These are phyloP conservation scores for Psilanteris sp. DNA, from an alignment of 1,140 invertebrate species.

Conservation along the genomic window DNA sequence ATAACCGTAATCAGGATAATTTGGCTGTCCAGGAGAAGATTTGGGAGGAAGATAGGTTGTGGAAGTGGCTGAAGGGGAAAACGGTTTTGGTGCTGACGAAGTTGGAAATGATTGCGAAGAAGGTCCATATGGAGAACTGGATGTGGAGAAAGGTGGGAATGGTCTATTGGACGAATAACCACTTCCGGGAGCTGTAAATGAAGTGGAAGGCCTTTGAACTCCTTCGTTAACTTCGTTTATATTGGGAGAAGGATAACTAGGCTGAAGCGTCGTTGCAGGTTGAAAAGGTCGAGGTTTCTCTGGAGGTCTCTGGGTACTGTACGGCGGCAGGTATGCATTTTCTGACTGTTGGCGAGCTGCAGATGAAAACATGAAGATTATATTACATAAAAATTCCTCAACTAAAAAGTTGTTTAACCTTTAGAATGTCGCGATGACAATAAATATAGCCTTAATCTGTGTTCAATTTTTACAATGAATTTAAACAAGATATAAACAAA, in stretches of 20 bases:
- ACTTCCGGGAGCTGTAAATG: constrained; percentile 55
- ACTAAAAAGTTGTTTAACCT: too few relatives aligned
- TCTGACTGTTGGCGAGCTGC: constrained; percentile 83
- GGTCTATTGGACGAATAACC: constrained; percentile 65
- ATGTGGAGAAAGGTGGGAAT: constrained; percentile 58
- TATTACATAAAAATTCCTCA: too few relatives aligned
- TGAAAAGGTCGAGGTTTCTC: constrained; percentile 85
- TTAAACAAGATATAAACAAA: too few relatives aligned
- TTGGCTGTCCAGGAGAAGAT: constrained; percentile 9
- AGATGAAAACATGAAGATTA: too few relatives aligned
- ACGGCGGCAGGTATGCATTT: constrained; percentile 81
- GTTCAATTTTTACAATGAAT: too few relatives aligned
- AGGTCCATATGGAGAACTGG: constrained; percentile 33
- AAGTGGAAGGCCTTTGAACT: constrained; percentile 64
- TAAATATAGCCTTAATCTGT: too few relatives aligned
- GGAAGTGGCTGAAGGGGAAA: constrained; percentile 61
- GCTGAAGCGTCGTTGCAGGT: constrained; percentile 71
- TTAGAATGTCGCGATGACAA: too few relatives aligned
- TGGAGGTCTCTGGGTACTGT: constrained; percentile 82
- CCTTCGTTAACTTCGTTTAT: constrained; percentile 68
- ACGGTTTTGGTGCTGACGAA: constrained; percentile 56
- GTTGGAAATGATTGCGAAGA: constrained; percentile 61
- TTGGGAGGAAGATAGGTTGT: constrained; percentile 72
- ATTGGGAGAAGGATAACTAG: constrained; percentile 65
- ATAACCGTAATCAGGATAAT: constrained; percentile 60